Base-by-base conservation (phyloP, 2,113 vertebrate genomes). In the Engraulis encrasicolus region DNA sequence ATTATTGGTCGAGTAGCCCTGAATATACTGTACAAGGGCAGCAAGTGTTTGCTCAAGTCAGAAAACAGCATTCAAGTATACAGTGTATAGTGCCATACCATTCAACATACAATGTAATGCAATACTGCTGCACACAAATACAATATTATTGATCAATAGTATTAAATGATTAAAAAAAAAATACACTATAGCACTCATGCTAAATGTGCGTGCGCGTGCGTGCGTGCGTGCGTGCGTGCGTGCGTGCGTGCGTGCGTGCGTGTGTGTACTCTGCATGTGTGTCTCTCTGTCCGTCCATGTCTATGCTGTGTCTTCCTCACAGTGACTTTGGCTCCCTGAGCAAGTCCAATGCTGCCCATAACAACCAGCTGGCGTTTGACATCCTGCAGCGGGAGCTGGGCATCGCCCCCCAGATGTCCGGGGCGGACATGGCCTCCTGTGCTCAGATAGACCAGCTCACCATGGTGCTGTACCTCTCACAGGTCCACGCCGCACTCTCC, bases 401-500 rank as follows among this genome's bases (percentile, higher is more conserved):
- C 80, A 96, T 99, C 89, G 88, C 94, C 0, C 97, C 96, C 0
- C 93, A 98, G 85, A 94, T 98, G 92, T 95, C 96, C 1, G 95
- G 96, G 4, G 15, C 20, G 0, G 96, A 97, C 52, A 91, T 98
- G 86, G 93, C 93, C 37, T 84, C 89, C 27, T 90, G 94, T 74
- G 85, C 90, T 2, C 94, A 95, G 87, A 92, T 94, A 0, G 95
- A 96, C 90, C 95, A 94, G 45, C 88, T 99, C 83, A 95, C 96
- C 85, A 96, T 99, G 93, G 95, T 98, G 12, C 95, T 97, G 19
- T 99, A 99, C 93, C 96, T 99, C 90, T 97, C 97, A 82, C 96
- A 98, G 89, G 95, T 99, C 88, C 95, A 96, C 18, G 91, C 93
- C 23, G 91, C 94, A 81, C 97, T 98, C 85, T 91, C 80, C 36